Base-by-base conservation (phyloP, 2,113 vertebrate genomes). In the Cheilinus undulatus region DNA sequence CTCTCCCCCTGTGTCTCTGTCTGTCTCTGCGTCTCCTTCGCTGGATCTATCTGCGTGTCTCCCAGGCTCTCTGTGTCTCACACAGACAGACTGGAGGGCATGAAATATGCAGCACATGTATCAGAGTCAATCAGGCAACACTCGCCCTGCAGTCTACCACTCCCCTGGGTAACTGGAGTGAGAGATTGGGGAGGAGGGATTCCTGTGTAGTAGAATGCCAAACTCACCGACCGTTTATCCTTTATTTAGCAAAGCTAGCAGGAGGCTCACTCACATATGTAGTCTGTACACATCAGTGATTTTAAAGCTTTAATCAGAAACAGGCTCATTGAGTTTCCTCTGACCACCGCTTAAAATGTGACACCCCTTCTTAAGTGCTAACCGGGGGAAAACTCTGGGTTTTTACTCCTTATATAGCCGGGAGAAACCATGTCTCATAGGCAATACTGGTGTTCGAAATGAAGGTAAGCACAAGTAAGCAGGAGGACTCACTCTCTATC, bases 221-320 rank as follows among this genome's bases (percentile, higher is more conserved):
- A 83, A 85, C 91, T 88, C 81, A 79, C 76, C 88, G 86, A 83
- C 83, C 91, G 89, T 80, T 92, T 93, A 92, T 88, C 88, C 86
- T 83, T 80, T 84, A 65, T 91, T 92, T 91, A 92, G 88, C 88
- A 74, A 78, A 53, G 67, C 70, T 67, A 81, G 82, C 88, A 80
- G 86, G 82, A 80, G 80, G 20, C 27, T 14, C 59, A 10, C 49
- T n/a, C 73, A 71, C 43, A 11, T 51, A 57, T 34, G 32, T 46
- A 56, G 6, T 14, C 40, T 15, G 34, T 19, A 30, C 62, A 65
- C 50, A 64, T 45, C 15, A 51, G 28, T 58, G 45, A 61, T 65
- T 70, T 79, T 22, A 66, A 65, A 73, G 76, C 77, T 75, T 76
- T 70, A 83, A 70, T 85, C 71, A 62, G 58, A 28, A 30, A 40